Evolutionary conservation across 2,888 invertebrate genomes (phyloP).

Genomic region (Carcina quercana): DNA sequence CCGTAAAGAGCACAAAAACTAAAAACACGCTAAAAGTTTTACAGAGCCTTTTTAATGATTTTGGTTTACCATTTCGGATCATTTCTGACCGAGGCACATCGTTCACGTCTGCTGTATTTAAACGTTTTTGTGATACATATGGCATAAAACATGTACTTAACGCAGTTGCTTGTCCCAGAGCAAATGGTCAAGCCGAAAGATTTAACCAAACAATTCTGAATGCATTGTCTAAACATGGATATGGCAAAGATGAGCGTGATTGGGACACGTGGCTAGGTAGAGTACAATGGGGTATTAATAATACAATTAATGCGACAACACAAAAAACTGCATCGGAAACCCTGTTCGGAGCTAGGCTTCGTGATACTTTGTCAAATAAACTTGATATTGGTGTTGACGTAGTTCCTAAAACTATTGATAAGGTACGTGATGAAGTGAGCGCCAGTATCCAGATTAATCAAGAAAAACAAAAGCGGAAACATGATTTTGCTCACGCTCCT

Average conservation of each 20-base stretch:
- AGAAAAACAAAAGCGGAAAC: not conserved
- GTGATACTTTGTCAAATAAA: constrained; percentile 10
- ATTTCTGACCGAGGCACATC: constrained; percentile 40
- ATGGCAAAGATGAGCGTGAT: constrained; percentile 1
- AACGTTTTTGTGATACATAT: constrained; percentile 24
- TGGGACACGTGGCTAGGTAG: constrained; percentile 2
- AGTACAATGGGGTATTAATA: constrained; percentile 17
- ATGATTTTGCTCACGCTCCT: not conserved
- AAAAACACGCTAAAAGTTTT: constrained; percentile 24
- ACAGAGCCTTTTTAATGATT: constrained; percentile 16
- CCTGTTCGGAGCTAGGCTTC: constrained; percentile 8
- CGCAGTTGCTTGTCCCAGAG: constrained; percentile 15
- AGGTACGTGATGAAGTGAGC: not conserved
- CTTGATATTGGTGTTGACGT: constrained; percentile 1
- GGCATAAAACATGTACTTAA: constrained; percentile 23
- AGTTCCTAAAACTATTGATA: not conserved
- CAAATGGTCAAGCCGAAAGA: constrained; percentile 26
- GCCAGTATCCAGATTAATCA: not conserved
- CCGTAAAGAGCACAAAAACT: constrained; percentile 27
- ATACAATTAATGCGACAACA: constrained; percentile 14
- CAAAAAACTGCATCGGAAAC: constrained; percentile 14
- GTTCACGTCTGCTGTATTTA: constrained; percentile 34
- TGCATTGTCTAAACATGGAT: not conserved
- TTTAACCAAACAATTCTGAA: constrained; percentile 7
- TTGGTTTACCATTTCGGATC: constrained; percentile 16